phyloP scores from a whole-genome alignment of 2,797 vertebrate species.

The Gorsachius magnificus region DNA sequence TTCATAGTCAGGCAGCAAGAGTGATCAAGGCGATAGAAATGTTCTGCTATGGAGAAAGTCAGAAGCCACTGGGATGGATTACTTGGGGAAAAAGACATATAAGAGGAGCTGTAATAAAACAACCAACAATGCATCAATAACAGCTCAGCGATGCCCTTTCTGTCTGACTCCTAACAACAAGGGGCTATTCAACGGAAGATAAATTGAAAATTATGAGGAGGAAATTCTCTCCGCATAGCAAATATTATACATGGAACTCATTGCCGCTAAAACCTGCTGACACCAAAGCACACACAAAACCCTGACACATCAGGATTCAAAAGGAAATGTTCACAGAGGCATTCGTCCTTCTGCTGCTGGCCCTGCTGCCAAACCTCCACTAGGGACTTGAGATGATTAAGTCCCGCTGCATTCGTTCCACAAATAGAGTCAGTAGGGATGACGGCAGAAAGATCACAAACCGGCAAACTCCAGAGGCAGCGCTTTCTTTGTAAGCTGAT shows the following conservation, averaged over 20 bases:
- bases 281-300: not conserved
- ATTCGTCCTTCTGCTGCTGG: not conserved
- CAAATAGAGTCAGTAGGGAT: not conserved
- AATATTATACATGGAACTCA: not conserved
- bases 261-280: not conserved
- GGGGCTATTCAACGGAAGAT: not conserved
- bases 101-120: not conserved
- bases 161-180: not conserved
- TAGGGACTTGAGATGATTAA: not conserved
- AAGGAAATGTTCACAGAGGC: not conserved
- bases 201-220: not conserved
- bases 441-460: not conserved
- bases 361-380: not conserved
- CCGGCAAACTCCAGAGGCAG: not conserved
- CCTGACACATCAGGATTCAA: not conserved
- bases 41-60: not conserved
- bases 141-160: not conserved
- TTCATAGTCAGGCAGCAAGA: not conserved
- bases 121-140: not conserved
- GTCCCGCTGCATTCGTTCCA: fast-evolving
- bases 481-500: not conserved
- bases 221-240: not conserved
- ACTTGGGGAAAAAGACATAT: not conserved
- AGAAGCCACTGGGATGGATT: not conserved
- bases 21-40: not conserved